A percentile compares a stretch with the other conserved stretches of the same genome.
These are phyloP conservation scores for Habropoda laboriosa DNA, from an alignment of 1,140 invertebrate species.

Conservation along the genomic window DNA sequence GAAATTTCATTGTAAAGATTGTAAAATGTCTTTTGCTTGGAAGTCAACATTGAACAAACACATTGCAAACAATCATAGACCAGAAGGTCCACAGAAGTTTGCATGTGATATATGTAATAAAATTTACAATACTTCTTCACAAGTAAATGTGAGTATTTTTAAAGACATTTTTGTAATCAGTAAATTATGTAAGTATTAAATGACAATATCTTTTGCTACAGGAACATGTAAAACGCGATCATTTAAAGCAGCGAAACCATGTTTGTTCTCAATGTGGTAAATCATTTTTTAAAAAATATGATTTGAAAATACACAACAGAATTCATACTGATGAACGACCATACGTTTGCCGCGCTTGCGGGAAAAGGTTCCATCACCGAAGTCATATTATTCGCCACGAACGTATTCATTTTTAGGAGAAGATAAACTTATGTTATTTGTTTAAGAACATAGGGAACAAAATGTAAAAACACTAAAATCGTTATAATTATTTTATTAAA, in stretches of 20 bases:
- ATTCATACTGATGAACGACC: slow-evolving; percentile 83
- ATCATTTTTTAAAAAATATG: slow-evolving; percentile 78
- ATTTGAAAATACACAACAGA: slow-evolving; percentile 78
- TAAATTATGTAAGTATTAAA: neutral
- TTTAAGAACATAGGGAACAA: slow-evolving; percentile 7
- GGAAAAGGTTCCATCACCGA: slow-evolving; percentile 80
- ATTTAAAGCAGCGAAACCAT: slow-evolving; percentile 75
- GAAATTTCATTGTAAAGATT: slow-evolving; percentile 77
- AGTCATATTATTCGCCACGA: slow-evolving; percentile 78
- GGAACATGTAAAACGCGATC: slow-evolving; percentile 69
- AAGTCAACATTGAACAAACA: slow-evolving; percentile 78
- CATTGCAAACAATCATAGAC: slow-evolving; percentile 72
- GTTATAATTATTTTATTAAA: neutral
- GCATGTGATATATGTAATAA: slow-evolving; percentile 77
- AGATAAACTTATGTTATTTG: slow-evolving; percentile 73
- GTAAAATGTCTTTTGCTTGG: slow-evolving; percentile 76
- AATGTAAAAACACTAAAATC: neutral
- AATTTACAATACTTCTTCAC: slow-evolving; percentile 75
- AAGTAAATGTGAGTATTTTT: slow-evolving; percentile 73
- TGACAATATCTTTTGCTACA: neutral
- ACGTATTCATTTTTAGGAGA: slow-evolving; percentile 78
- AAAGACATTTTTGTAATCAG: neutral
- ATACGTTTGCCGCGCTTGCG: slow-evolving; percentile 82
- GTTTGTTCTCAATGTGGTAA: slow-evolving; percentile 75
- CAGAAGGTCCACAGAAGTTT: slow-evolving; percentile 73